Evolutionary conservation across 2,113 vertebrate species (phyloP).

Genomic region (Axis porcinus): DNA sequence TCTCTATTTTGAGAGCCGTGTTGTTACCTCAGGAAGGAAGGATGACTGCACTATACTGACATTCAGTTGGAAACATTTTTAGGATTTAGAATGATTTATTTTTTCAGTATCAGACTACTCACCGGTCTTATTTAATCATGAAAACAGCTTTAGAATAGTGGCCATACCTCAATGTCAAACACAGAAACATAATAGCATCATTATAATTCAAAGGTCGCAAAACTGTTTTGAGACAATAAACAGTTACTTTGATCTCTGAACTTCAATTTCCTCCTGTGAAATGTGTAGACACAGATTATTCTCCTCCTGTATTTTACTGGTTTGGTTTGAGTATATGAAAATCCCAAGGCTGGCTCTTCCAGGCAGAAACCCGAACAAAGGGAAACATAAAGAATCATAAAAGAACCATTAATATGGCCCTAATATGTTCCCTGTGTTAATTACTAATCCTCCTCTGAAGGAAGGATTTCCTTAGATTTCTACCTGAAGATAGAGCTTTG

Average conservation of each 20-base stretch:
- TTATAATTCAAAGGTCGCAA: background rate
- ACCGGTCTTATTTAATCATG: background rate
- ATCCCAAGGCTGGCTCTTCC: background rate
- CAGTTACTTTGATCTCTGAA: conserved; percentile 1
- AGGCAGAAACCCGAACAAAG: background rate
- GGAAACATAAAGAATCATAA: background rate
- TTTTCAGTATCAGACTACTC: background rate
- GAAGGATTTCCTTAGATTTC: background rate
- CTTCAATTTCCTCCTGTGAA: background rate
- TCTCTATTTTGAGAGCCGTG: background rate
- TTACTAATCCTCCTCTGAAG: background rate
- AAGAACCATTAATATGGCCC: background rate
- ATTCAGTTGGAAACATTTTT: conserved; percentile 12
- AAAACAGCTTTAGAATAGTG: background rate
- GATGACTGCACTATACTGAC: background rate
- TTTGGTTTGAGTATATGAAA: background rate
- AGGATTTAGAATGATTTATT: conserved; percentile 1
- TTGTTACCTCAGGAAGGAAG: conserved; percentile 10
- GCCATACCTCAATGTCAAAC: background rate
- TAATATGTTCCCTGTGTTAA: background rate
- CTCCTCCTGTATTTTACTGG: background rate
- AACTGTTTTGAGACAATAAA: background rate
- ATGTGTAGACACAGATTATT: background rate
- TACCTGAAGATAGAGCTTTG: background rate
- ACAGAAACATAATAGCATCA: background rate